phyloP scores from a whole-genome alignment of 2,797 vertebrate genomes.

The Etheostoma perlongum region DNA sequence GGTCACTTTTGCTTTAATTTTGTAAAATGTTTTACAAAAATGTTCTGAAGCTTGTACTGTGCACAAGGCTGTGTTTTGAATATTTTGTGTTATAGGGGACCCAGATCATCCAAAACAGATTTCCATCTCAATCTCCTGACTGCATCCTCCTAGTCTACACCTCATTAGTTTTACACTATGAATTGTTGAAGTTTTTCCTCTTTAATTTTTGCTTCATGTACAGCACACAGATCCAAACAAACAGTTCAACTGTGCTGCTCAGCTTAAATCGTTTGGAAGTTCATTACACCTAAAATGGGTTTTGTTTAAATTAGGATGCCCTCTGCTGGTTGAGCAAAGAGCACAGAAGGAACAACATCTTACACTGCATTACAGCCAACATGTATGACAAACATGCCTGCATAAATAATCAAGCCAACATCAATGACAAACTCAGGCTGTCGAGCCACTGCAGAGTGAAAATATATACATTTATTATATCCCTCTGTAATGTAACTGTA shows the following conservation, averaged over 20 bases:
- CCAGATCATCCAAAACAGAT: not conserved
- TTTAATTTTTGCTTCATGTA: not conserved
- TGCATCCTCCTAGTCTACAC: not conserved
- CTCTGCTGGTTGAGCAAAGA: conserved; percentile 64
- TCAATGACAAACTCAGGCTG: not conserved
- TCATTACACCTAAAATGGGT: not conserved
- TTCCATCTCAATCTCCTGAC: not conserved
- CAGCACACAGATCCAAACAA: not conserved
- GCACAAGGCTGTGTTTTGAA: not conserved
- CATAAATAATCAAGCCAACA: not conserved
- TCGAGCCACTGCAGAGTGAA: not conserved
- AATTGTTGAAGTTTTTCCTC: not conserved
- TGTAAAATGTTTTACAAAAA: not conserved
- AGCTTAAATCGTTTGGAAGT: conserved; percentile 11
- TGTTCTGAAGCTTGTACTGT: not conserved
- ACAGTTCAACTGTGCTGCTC: not conserved
- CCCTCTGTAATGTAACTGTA: not conserved
- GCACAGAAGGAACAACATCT: not conserved
- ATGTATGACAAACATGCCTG: not conserved
- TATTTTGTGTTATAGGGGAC: not conserved
- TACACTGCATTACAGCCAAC: not conserved
- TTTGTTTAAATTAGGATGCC: conserved; percentile 49
- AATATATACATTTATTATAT: too few species aligned
- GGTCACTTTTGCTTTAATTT: not conserved
- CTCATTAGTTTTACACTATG: not conserved